phyloP scores from a whole-genome alignment of 2,113 vertebrate genomes.

The Dolichotis patagonum region DNA sequence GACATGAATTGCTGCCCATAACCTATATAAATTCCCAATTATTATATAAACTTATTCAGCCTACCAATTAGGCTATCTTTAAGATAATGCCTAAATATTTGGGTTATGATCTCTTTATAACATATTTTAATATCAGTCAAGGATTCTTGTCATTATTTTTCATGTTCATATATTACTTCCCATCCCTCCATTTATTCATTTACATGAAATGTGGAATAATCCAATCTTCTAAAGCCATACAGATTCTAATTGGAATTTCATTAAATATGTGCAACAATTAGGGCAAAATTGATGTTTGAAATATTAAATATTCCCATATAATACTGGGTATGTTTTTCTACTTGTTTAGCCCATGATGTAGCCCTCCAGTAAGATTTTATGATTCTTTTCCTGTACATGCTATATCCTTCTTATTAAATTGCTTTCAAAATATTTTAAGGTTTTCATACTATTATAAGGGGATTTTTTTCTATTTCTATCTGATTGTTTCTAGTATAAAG shows the following conservation, averaged over 20 bases:
- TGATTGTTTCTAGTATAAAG: background rate
- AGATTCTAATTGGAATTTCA: slow-evolving; percentile 54
- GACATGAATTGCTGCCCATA: slow-evolving; percentile 6
- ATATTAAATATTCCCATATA: slow-evolving; percentile 28
- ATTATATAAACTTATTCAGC: background rate
- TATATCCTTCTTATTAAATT: slow-evolving; percentile 44
- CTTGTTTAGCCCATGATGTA: background rate
- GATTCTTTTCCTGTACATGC: background rate
- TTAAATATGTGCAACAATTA: slow-evolving; percentile 51
- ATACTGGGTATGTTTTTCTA: background rate
- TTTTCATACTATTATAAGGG: background rate
- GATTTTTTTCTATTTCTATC: slow-evolving; percentile 32
- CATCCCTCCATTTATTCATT: slow-evolving; percentile 48
- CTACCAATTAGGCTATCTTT: slow-evolving; percentile 15
- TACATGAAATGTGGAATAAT: slow-evolving; percentile 52
- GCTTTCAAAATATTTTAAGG: slow-evolving; percentile 46
- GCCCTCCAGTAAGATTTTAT: slow-evolving; percentile 41
- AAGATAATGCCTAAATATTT: background rate
- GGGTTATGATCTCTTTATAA: slow-evolving; percentile 21
- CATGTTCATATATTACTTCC: slow-evolving; percentile 45
- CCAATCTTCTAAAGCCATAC: slow-evolving; percentile 39
- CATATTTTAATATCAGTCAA: slow-evolving; percentile 37
- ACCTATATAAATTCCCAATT: background rate
- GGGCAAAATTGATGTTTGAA: slow-evolving; percentile 31
- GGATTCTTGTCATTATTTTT: slow-evolving; percentile 57